Evolutionary conservation across 2,888 invertebrate species (phyloP).

Genomic region (Cylloceria caligata): DNA sequence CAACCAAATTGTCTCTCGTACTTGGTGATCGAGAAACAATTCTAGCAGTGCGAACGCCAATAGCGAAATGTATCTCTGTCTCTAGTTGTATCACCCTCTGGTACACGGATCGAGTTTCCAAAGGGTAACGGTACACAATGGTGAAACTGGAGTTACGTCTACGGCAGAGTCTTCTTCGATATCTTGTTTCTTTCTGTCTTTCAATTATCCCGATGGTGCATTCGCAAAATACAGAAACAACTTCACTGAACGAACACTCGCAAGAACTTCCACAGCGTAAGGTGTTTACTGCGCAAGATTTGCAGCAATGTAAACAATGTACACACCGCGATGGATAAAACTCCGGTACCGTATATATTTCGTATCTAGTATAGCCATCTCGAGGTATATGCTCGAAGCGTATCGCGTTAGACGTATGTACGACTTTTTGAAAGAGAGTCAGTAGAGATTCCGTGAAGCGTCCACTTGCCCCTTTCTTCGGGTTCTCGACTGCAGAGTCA

Average conservation of each 20-base stretch:
- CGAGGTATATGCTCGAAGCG: background rate
- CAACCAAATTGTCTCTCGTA: conserved; percentile 2
- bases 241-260: background rate
- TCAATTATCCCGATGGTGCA: conserved; percentile 23
- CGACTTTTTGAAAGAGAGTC: conserved; percentile 56
- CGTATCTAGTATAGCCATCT: conserved; percentile 3
- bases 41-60: background rate
- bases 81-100: background rate
- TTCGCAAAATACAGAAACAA: background rate
- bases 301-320: background rate
- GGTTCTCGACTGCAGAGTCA: conserved; percentile 25
- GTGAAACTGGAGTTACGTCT: conserved; percentile 10
- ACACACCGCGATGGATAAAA: background rate
- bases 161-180: background rate
- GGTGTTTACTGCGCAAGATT: background rate
- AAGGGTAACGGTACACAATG: conserved; percentile 1
- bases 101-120: conserved; percentile 9
- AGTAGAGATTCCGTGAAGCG: conserved; percentile 65
- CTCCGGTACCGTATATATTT: background rate
- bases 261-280: background rate
- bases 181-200: conserved; percentile 4
- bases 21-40: conserved; percentile 23
- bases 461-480: conserved; percentile 65
- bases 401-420: conserved; percentile 15
- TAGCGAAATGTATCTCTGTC: background rate